Evolutionary conservation across 2,113 vertebrate genomes (phyloP).

Genomic region (Lasiurus cinereus): DNA sequence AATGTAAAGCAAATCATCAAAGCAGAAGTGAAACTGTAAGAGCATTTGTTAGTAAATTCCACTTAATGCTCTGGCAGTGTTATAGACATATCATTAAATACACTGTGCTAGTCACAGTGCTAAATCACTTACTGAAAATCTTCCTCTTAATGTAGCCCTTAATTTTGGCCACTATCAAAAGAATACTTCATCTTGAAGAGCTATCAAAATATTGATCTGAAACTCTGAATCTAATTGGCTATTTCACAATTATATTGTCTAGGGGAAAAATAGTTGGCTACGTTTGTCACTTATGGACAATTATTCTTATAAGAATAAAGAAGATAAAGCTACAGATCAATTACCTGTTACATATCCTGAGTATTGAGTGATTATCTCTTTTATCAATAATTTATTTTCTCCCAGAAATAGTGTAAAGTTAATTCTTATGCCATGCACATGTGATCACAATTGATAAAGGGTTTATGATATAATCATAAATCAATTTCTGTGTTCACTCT

Average conservation of each 20-base stretch:
- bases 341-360: slow-evolving; percentile 72
- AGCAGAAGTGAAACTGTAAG: slow-evolving; percentile 57
- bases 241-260: slow-evolving; percentile 69
- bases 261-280: slow-evolving; percentile 49
- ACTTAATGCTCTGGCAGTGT: background rate
- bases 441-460: slow-evolving; percentile 74
- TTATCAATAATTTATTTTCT: slow-evolving; percentile 77
- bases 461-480: slow-evolving; percentile 81
- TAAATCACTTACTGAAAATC: slow-evolving; percentile 62
- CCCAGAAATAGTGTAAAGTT: slow-evolving; percentile 61
- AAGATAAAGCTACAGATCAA: slow-evolving; percentile 76
- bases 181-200: slow-evolving; percentile 66
- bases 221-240: slow-evolving; percentile 69
- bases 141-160: slow-evolving; percentile 56
- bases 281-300: slow-evolving; percentile 68
- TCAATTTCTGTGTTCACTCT: slow-evolving; percentile 65
- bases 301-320: slow-evolving; percentile 76
- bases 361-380: slow-evolving; percentile 61
- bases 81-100: slow-evolving; percentile 66
- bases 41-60: slow-evolving; percentile 69
- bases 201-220: slow-evolving; percentile 79
- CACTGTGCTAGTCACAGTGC: background rate
- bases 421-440: slow-evolving; percentile 66
- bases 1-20: slow-evolving; percentile 59
- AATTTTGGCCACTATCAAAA: slow-evolving; percentile 70